These are phyloP conservation scores for Chaetodon auriga DNA, from an alignment of 2,113 vertebrate species.

Conservation along the genomic window DNA sequence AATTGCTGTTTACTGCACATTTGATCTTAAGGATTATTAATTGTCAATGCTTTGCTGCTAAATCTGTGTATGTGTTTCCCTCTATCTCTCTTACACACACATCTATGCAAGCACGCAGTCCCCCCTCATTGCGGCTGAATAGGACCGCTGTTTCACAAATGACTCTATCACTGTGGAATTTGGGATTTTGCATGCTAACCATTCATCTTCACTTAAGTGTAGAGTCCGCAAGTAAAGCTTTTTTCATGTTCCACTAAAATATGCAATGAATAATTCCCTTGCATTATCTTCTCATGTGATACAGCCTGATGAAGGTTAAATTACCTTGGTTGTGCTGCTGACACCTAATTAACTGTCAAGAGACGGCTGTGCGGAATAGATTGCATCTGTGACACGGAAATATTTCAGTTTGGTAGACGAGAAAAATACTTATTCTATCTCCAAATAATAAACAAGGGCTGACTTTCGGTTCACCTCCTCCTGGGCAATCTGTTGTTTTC, in stretches of 20 bases:
- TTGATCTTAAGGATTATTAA: constrained; percentile 65
- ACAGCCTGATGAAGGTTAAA: constrained; percentile 75
- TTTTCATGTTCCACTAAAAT: constrained; percentile 72
- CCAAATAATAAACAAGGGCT: constrained; percentile 66
- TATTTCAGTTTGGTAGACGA: constrained; percentile 49
- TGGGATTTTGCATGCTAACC: constrained; percentile 55
- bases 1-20: constrained; percentile 63
- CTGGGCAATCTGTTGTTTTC: constrained; percentile 70
- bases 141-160: constrained; percentile 53
- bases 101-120: not conserved
- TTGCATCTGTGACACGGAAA: constrained; percentile 40
- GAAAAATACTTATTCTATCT: constrained; percentile 51
- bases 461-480: constrained; percentile 66
- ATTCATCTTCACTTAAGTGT: constrained; percentile 59
- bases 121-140: not conserved
- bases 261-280: constrained; percentile 79
- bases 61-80: not conserved
- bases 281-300: constrained; percentile 76
- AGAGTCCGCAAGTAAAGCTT: constrained; percentile 65
- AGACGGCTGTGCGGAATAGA: constrained; percentile 58
- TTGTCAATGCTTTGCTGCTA: constrained; percentile 42
- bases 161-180: constrained; percentile 38
- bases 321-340: constrained; percentile 68
- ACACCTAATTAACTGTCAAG: constrained; percentile 74
- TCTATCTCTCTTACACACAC: not conserved